These are phyloP conservation scores for Nycticorax nycticorax DNA, from an alignment of 2,113 vertebrate genomes.

Conservation along the genomic window DNA sequence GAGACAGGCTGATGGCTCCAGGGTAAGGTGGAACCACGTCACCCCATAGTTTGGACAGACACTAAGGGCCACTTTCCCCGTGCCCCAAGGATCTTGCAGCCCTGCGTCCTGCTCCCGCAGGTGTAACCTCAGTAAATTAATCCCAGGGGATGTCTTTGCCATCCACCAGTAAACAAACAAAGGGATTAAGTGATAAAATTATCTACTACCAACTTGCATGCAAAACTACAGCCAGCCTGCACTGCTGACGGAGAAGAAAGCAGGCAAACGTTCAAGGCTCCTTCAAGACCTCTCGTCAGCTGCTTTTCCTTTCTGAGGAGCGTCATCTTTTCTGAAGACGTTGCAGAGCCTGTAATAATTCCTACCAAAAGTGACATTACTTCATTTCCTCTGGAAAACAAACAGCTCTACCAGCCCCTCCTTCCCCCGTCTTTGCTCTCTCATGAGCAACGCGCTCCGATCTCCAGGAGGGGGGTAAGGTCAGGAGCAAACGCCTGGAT, in stretches of 20 bases:
- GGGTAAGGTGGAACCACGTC: neutral
- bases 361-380: conserved; percentile 54
- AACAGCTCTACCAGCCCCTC: conserved; percentile 46
- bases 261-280: fast-evolving
- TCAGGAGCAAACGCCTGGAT: conserved; percentile 59
- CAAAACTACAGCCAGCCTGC: neutral
- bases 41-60: neutral
- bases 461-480: conserved; percentile 61
- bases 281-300: neutral
- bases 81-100: neutral
- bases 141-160: neutral
- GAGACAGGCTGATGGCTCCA: neutral
- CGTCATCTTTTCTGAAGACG: conserved; percentile 24
- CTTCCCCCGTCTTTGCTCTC: neutral
- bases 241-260: neutral
- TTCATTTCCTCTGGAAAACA: conserved; percentile 72
- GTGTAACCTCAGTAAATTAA: neutral
- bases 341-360: conserved; percentile 5
- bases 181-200: neutral
- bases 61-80: neutral
- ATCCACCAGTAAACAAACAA: neutral
- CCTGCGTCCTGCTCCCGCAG: neutral
- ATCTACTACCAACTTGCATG: neutral
- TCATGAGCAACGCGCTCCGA: neutral
- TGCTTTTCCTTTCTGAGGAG: neutral